Evolutionary conservation across 1,140 invertebrate genomes (phyloP).

Genomic region (Leguminivora glycinivorella): DNA sequence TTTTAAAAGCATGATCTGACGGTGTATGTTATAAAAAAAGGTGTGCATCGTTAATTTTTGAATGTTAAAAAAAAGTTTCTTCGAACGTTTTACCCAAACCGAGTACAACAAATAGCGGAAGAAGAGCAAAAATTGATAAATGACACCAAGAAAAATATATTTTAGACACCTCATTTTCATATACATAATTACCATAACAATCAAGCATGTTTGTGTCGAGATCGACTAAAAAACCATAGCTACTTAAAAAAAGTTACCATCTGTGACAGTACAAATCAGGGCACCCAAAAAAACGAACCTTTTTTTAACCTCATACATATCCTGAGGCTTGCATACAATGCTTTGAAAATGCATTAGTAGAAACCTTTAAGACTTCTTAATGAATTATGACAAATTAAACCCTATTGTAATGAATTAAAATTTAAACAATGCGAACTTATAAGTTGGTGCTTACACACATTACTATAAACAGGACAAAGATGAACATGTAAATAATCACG

Average conservation of each 20-base stretch:
- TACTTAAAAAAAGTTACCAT: constrained; percentile 20
- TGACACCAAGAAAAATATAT: neutral
- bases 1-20: no score
- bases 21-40: no score
- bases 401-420: constrained; percentile 15
- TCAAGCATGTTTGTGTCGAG: neutral
- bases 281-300: constrained; percentile 28
- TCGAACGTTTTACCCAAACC: no score
- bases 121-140: neutral
- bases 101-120: neutral
- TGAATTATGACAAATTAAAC: neutral
- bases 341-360: constrained; percentile 31
- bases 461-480: neutral
- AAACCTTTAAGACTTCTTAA: neutral
- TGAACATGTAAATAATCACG: neutral
- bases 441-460: constrained; percentile 13
- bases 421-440: neutral
- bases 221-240: constrained; percentile 11
- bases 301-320: constrained; percentile 27
- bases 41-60: no score
- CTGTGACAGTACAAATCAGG: constrained; percentile 24
- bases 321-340: constrained; percentile 32
- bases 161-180: constrained; percentile 14
- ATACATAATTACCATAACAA: constrained; percentile 14
- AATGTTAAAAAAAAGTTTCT: no score